These are phyloP conservation scores for Onychostoma macrolepis DNA, from an alignment of 2,113 vertebrate species.

Conservation along the genomic window DNA sequence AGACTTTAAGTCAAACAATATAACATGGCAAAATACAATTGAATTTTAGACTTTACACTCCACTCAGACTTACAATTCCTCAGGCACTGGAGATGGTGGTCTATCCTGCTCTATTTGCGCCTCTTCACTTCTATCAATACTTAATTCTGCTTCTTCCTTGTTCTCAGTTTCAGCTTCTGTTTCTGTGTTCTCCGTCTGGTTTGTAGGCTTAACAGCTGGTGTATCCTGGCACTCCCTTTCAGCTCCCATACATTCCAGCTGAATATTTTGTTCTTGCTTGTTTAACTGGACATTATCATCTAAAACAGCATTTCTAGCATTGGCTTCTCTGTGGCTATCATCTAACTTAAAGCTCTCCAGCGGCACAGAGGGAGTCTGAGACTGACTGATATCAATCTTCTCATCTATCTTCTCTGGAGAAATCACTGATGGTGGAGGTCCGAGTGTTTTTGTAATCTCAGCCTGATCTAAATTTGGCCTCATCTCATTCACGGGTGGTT, in stretches of 20 bases:
- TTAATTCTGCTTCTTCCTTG: conserved; percentile 13
- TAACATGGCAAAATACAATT: background rate
- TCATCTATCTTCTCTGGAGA: background rate
- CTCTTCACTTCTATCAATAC: conserved; percentile 40
- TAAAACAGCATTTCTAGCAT: background rate
- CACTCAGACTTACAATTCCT: conserved; percentile 58
- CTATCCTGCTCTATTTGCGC: conserved; percentile 24
- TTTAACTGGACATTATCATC: background rate
- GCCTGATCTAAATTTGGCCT: background rate
- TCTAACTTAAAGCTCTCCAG: background rate
- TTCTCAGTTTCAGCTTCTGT: conserved; percentile 17
- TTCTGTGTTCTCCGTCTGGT: background rate
- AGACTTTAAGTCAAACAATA: background rate
- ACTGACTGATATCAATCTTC: background rate
- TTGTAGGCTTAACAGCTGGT: background rate
- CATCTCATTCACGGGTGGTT: background rate
- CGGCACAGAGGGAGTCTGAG: background rate
- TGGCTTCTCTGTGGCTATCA: conserved; percentile 4
- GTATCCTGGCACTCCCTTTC: conserved; percentile 15
- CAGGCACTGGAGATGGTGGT: background rate
- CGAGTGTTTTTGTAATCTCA: background rate
- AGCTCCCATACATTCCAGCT: conserved; percentile 1
- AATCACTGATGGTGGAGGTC: background rate
- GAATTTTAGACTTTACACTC: conserved; percentile 10
- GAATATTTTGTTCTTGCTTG: background rate